These are phyloP conservation scores for Bombus waltoni DNA, from an alignment of 1,140 invertebrate species.

Conservation along the genomic window DNA sequence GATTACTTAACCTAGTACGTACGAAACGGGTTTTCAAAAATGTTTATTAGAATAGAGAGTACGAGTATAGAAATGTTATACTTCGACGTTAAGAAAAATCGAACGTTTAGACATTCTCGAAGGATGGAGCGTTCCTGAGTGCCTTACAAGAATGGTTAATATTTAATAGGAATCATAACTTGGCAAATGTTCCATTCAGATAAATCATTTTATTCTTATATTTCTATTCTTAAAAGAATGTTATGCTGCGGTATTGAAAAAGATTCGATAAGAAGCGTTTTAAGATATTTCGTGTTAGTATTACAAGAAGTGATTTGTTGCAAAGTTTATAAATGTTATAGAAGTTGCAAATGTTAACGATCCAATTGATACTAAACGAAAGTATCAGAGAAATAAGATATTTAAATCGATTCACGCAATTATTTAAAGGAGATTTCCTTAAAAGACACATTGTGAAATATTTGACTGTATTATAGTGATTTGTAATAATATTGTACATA, in stretches of 20 bases:
- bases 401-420: slow-evolving; percentile 2
- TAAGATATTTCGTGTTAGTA: no score
- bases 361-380: not conserved
- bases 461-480: slow-evolving; percentile 14
- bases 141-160: not conserved
- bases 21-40: no score
- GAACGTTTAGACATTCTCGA: not conserved
- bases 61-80: not conserved
- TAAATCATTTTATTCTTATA: not conserved
- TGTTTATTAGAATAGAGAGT: no score
- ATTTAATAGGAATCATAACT: not conserved
- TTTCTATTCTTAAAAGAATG: not conserved
- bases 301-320: slow-evolving; percentile 18
- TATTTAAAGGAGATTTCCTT: not conserved
- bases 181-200: not conserved
- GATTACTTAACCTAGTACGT: no score
- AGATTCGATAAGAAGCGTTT: not conserved
- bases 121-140: slow-evolving; percentile 32
- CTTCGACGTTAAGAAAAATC: not conserved
- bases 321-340: slow-evolving; percentile 35
- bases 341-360: not conserved
- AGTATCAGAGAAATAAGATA: not conserved
- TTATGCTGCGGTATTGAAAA: not conserved
- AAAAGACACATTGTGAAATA: not conserved
- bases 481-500: slow-evolving; percentile 44